Evolutionary conservation across 2,888 invertebrate species (phyloP).

Genomic region (Ophion slaviceki): DNA sequence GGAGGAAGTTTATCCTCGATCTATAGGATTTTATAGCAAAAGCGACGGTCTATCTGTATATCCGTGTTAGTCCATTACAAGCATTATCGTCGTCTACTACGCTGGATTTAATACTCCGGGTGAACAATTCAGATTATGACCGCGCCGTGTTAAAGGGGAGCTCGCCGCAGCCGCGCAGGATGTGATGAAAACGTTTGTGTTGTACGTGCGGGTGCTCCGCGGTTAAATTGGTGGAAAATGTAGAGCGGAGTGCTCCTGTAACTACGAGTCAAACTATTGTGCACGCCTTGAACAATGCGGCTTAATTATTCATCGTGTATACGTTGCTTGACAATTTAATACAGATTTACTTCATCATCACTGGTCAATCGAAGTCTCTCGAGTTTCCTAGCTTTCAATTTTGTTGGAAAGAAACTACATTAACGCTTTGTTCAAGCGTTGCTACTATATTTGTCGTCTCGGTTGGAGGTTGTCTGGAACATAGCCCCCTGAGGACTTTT

Average conservation of each 20-base stretch:
- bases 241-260: conserved; percentile 12
- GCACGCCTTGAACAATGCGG: background rate
- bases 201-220: background rate
- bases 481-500: no score
- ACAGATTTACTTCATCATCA: background rate
- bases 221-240: conserved; percentile 31
- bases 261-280: conserved; percentile 17
- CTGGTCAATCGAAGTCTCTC: background rate
- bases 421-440: no score
- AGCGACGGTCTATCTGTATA: background rate
- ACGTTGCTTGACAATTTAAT: background rate
- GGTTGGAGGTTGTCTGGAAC: no score
- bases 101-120: conserved; percentile 40
- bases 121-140: conserved; percentile 46
- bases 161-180: conserved; percentile 4
- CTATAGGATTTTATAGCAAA: conserved; percentile 11
- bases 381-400: background rate
- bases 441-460: no score
- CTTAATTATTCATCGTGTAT: conserved; percentile 3
- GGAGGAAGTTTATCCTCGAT: conserved; percentile 26
- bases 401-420: no score
- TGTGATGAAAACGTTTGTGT: conserved; percentile 7
- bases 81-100: conserved; percentile 21
- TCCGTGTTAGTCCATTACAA: background rate
- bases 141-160: conserved; percentile 5